These are phyloP conservation scores for Parotocinclus haroldoi DNA, from an alignment of 2,797 vertebrate genomes.

Conservation along the genomic window DNA sequence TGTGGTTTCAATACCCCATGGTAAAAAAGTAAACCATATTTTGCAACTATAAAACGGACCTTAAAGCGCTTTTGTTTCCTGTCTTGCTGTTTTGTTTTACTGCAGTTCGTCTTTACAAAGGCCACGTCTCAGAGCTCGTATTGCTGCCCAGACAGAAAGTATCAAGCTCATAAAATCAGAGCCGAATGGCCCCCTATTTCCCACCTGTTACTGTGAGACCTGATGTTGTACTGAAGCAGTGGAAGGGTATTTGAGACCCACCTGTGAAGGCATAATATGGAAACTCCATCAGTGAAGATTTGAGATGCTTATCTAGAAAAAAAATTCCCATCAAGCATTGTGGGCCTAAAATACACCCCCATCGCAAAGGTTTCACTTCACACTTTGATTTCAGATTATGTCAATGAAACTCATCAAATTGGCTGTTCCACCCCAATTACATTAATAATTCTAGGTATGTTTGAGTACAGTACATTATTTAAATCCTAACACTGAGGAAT, in stretches of 20 bases:
- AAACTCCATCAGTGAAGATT: constrained; percentile 45
- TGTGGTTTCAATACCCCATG: constrained; percentile 32
- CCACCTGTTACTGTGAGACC: constrained; percentile 71
- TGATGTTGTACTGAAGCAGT: constrained; percentile 37
- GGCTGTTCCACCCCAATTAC: background rate
- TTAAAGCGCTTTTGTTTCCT: constrained; percentile 15
- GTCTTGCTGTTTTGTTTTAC: constrained; percentile 42
- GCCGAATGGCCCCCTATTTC: constrained; percentile 43
- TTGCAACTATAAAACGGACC: constrained; percentile 19
- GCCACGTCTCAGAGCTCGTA: constrained; percentile 67
- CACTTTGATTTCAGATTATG: background rate
- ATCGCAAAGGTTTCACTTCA: no score
- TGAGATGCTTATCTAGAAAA: background rate
- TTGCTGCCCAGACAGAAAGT: constrained; percentile 63
- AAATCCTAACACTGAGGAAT: background rate
- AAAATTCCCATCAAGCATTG: constrained; percentile 29
- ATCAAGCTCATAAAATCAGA: constrained; percentile 73
- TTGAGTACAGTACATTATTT: constrained; percentile 13
- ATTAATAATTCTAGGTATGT: background rate
- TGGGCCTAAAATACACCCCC: background rate
- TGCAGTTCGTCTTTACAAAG: constrained; percentile 43
- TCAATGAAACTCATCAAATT: background rate
- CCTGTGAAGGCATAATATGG: constrained; percentile 63
- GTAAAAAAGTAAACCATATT: constrained; percentile 18
- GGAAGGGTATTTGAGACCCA: constrained; percentile 67